Percentiles rank a stretch among this genome's conserved stretches.
Conservation (phyloP, 2,888 invertebrate genomes). For the Myopa testacea region DNA sequence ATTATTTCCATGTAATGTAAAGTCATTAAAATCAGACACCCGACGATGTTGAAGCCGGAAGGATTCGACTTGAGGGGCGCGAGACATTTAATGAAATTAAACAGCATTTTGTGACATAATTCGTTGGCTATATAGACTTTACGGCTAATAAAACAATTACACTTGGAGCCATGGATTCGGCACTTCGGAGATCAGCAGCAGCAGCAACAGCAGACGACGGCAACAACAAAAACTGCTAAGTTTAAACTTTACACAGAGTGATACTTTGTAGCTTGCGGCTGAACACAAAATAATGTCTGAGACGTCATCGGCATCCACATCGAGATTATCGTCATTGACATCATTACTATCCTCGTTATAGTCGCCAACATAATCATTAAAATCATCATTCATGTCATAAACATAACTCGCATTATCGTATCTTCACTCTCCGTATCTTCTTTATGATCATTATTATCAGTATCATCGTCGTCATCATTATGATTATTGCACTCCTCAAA, state of each 20-base stretch:
- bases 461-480: background rate
- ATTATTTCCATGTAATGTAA: background rate
- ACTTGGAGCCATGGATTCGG: slow-evolving; percentile 50
- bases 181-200: background rate
- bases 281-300: background rate
- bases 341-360: slow-evolving; percentile 7
- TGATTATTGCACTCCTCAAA: background rate
- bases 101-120: slow-evolving; percentile 20
- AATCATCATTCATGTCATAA: background rate
- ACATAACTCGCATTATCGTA: background rate
- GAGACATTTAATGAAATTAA: slow-evolving; percentile 17
- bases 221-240: background rate
- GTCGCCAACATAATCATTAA: background rate
- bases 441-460: background rate
- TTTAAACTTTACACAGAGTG: background rate
- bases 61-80: background rate
- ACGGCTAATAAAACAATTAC: slow-evolving; percentile 64
- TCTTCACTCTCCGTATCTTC: background rate
- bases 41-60: background rate
- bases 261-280: background rate
- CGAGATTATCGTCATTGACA: background rate
- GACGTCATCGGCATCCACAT: background rate
- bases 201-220: background rate
- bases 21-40: too few relatives aligned
- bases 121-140: slow-evolving; percentile 59